phyloP scores from a whole-genome alignment of 2,888 invertebrate species.

The Mythimna ferrago region DNA sequence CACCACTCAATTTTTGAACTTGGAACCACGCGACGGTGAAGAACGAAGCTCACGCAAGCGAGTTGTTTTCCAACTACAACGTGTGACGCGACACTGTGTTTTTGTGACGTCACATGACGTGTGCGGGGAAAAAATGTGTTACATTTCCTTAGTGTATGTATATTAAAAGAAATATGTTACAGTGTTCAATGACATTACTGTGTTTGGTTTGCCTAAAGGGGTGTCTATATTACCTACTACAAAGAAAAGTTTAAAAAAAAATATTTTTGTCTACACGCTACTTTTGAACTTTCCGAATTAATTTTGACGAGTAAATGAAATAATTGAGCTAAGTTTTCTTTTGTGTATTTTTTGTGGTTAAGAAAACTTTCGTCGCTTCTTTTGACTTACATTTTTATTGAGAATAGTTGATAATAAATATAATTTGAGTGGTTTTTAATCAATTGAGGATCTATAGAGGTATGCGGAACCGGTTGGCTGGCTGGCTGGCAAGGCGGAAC shows the following conservation, averaged over 20 bases:
- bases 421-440: no score
- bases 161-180: neutral
- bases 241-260: neutral
- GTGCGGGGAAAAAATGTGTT: neutral
- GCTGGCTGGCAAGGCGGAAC: no score
- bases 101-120: neutral
- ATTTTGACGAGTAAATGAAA: constrained; percentile 16
- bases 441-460: no score
- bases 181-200: neutral
- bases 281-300: constrained; percentile 1
- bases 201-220: neutral
- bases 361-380: neutral
- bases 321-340: constrained; percentile 13
- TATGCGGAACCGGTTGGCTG: no score
- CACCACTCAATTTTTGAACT: neutral
- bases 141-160: neutral
- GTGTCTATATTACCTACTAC: no score
- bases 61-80: constrained; percentile 14
- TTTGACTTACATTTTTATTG: neutral
- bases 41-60: neutral
- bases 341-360: constrained; percentile 4
- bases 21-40: neutral
- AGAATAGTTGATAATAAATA: neutral
- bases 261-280: constrained; percentile 13
- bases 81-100: constrained; percentile 8